Conservation (phyloP, 2,113 vertebrate genomes). For the Crotalus horridus region DNA sequence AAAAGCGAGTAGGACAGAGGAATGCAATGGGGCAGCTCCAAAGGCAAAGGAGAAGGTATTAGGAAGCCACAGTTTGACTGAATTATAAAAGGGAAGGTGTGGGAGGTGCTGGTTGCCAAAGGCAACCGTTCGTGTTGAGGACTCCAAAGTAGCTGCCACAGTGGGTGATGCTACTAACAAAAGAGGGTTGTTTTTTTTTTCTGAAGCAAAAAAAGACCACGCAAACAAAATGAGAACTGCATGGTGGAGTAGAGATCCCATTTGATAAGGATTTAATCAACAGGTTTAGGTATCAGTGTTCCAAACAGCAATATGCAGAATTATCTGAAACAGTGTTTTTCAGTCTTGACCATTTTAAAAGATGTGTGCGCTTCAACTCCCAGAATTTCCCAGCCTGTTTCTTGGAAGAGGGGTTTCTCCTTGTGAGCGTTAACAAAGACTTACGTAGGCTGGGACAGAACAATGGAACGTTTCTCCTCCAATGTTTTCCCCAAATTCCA, state of each 20-base stretch:
- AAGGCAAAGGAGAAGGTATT: no score
- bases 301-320: not conserved
- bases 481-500: not conserved
- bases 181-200: not conserved
- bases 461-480: not conserved
- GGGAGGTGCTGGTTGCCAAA: no score
- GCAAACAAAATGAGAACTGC: not conserved
- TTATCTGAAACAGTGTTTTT: not conserved
- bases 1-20: no score
- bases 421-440: no score
- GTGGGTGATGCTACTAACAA: not conserved
- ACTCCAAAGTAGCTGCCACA: not conserved
- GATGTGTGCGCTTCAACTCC: not conserved
- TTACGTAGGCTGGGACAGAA: no score
- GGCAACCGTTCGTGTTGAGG: no score
- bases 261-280: not conserved
- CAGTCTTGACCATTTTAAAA: not conserved
- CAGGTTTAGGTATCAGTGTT: not conserved
- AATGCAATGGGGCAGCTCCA: no score
- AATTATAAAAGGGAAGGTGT: no score
- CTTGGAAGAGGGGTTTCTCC: no score
- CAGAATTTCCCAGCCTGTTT: not conserved
- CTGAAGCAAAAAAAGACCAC: not conserved
- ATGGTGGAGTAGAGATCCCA: not conserved
- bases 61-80: no score